Percentiles rank a stretch among this genome's conserved stretches.
phyloP scores from a whole-genome alignment of 2,113 vertebrate species.

The Pluvialis apricaria region DNA sequence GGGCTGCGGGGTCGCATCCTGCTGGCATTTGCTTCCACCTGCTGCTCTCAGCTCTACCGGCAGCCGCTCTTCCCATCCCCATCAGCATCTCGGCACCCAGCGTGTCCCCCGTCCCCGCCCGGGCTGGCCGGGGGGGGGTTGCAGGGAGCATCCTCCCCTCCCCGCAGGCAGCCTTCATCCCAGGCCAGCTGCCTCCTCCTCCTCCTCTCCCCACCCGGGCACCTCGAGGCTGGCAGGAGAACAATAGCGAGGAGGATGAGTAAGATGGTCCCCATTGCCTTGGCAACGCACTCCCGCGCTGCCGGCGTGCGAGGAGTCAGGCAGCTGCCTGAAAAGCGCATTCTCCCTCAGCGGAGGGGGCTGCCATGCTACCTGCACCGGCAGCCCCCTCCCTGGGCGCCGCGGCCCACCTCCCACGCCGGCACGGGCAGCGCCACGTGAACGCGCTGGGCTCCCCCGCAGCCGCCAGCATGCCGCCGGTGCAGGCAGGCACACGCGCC shows the following conservation, averaged over 20 bases:
- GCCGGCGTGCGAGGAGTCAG: constrained; percentile 26
- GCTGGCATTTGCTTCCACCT: neutral
- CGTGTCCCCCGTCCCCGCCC: fast-evolving
- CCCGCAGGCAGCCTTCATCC: neutral
- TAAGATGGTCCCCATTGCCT: constrained; percentile 67
- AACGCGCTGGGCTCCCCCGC: neutral
- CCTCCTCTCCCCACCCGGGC: constrained; percentile 43
- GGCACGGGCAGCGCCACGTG: constrained; percentile 54
- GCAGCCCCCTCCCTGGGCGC: constrained; percentile 48
- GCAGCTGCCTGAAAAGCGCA: constrained; percentile 58
- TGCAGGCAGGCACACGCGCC: neutral
- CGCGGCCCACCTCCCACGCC: constrained; percentile 46
- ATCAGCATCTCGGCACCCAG: neutral
- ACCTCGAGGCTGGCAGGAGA: constrained; percentile 60
- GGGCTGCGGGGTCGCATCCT: neutral
- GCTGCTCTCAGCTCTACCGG: fast-evolving
- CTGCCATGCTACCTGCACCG: neutral
- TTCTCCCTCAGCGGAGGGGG: constrained; percentile 35
- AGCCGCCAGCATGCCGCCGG: neutral
- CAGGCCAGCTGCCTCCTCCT: constrained; percentile 28
- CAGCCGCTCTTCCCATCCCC: neutral
- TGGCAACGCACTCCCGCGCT: constrained; percentile 64
- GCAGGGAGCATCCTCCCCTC: neutral
- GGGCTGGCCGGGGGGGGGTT: fast-evolving
- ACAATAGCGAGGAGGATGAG: constrained; percentile 68